Evolutionary conservation across 2,888 invertebrate species (phyloP), one percentile per base, ranked within the genome.

Genomic region (Bibio marci): DNA sequence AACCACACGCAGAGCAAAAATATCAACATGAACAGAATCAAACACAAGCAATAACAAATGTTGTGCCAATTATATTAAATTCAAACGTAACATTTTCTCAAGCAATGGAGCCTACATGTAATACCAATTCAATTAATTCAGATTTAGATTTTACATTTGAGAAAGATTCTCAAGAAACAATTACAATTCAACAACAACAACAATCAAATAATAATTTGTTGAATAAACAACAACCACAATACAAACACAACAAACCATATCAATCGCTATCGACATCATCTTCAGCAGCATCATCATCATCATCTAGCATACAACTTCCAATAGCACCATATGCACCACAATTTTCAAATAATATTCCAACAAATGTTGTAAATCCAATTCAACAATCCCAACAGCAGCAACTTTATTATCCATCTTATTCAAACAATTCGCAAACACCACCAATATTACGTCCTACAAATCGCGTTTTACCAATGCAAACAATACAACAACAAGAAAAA

Each of bases 381-480:
- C 68, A 68, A 34, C 69, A 69, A 62, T 63, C 4, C 5, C 22
- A 22, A 22, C 22, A 22, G n/a, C 38, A 50, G 10, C 35, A 40
- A 42, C 47, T 39, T 47, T 44, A 32, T 46, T 45, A 26, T 12
- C 34, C 37, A 22, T 27, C 27, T 33, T 35, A 15, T 35, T 41
- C 7, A 42, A 47, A 14, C 15, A 42, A 38, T 22, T 6, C 8
- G 4, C 4, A 34, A 46, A 39, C 50, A 44, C 4, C 8, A 6
- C 4, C 36, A 46, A 39, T 50, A 44, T 13, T 19, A 38, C 64
- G 81, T 42, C 82, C 82, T 31, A 82, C 81, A 68, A 82, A 80
- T 53, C 67, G 82, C 44, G 82, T 82, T 2, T 53, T 82, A 37
- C 82, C 82, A 10, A 74, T 82, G 69, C 81, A 80, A 50, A 76